Evolutionary conservation across 2,888 invertebrate genomes (phyloP).

Genomic region (Drosophila yooni): DNA sequence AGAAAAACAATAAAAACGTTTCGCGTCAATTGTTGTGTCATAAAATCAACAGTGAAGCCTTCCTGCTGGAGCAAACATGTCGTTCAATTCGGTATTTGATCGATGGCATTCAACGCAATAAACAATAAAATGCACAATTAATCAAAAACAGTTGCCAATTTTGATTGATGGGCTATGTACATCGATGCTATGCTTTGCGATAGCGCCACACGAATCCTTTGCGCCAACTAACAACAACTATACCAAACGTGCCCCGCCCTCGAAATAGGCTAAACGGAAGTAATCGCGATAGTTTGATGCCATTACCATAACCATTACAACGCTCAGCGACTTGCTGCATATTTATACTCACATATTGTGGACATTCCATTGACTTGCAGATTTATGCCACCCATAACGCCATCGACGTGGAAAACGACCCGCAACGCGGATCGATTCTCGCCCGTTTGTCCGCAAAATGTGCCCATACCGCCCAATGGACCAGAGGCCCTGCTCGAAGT

Average conservation of each 20-base stretch:
- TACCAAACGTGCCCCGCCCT: neutral
- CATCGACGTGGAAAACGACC: slow-evolving; percentile 93
- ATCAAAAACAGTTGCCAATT: slow-evolving; percentile 69
- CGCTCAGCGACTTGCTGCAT: slow-evolving; percentile 8
- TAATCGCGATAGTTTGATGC: slow-evolving; percentile 48
- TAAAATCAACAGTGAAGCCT: slow-evolving; percentile 70
- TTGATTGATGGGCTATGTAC: slow-evolving; percentile 69
- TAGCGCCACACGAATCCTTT: slow-evolving; percentile 30
- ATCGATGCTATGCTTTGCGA: slow-evolving; percentile 36
- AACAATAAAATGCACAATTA: slow-evolving; percentile 79
- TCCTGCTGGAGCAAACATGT: slow-evolving; percentile 2
- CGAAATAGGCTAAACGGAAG: slow-evolving; percentile 17
- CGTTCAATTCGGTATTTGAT: slow-evolving; percentile 46
- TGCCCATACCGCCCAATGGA: slow-evolving; percentile 87
- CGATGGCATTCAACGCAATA: slow-evolving; percentile 67
- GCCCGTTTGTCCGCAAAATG: slow-evolving; percentile 95
- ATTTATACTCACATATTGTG: slow-evolving; percentile 37
- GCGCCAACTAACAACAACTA: neutral
- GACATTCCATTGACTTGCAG: slow-evolving; percentile 83
- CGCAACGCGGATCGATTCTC: slow-evolving; percentile 92
- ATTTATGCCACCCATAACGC: slow-evolving; percentile 98
- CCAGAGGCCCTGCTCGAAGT: slow-evolving; percentile 88
- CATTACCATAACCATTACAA: slow-evolving; percentile 34
- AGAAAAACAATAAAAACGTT: slow-evolving; percentile 59
- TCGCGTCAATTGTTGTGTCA: slow-evolving; percentile 78